These are phyloP conservation scores for Ceryle rudis DNA, from an alignment of 2,797 vertebrate genomes.

Conservation along the genomic window DNA sequence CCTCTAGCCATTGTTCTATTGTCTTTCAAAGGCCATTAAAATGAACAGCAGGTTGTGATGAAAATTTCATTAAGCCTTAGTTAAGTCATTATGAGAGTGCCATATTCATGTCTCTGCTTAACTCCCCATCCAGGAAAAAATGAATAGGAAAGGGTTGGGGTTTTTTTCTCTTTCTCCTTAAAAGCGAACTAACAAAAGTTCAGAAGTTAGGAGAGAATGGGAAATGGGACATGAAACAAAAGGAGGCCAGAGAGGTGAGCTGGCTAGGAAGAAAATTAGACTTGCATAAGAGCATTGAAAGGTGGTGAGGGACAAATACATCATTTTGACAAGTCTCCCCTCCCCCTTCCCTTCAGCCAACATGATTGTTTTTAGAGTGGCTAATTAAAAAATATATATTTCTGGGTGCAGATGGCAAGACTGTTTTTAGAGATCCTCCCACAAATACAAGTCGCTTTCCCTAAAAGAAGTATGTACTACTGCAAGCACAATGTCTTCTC, in stretches of 20 bases:
- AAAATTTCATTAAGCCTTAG: conserved; percentile 97
- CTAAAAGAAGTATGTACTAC: neutral
- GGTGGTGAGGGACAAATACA: conserved; percentile 46
- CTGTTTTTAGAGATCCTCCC: conserved; percentile 14
- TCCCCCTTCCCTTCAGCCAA: conserved; percentile 31
- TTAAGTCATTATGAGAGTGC: conserved; percentile 95
- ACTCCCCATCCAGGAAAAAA: conserved; percentile 62
- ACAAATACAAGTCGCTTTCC: neutral
- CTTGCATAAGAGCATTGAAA: conserved; percentile 51
- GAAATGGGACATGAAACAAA: conserved; percentile 60
- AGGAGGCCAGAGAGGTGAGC: conserved; percentile 61
- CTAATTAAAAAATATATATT: conserved; percentile 60
- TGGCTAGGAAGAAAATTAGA: conserved; percentile 65
- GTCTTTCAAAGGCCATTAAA: conserved; percentile 97
- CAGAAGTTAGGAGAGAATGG: conserved; percentile 73
- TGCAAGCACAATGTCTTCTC: neutral
- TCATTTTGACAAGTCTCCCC: conserved; percentile 42
- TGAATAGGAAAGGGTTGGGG: conserved; percentile 60
- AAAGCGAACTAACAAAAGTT: conserved; percentile 69
- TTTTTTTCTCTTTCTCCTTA: conserved; percentile 56
- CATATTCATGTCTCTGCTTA: conserved; percentile 85
- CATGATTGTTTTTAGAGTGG: conserved; percentile 49
- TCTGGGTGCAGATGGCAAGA: conserved; percentile 32
- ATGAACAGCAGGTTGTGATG: conserved; percentile 98
- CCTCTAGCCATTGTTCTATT: conserved; percentile 91